Evolutionary conservation across 2,888 invertebrate species (phyloP).

Genomic region (Chorisops tibialis): DNA sequence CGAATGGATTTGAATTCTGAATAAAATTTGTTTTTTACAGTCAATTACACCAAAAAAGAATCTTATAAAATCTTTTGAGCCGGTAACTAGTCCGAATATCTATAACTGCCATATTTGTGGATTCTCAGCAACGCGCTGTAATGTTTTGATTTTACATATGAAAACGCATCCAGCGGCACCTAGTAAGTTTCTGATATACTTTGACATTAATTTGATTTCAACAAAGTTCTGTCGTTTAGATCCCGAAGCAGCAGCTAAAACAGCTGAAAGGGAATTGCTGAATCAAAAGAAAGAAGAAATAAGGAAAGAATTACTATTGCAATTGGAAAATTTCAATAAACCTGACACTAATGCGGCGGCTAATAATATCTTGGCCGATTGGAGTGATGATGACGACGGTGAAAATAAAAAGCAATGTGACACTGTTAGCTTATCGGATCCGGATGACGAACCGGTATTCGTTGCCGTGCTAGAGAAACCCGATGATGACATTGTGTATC

Average conservation of each 20-base stretch:
- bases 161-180: constrained; percentile 57
- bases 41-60: not conserved
- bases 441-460: too few relatives aligned
- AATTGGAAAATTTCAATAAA: constrained; percentile 44
- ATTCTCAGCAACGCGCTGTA: constrained; percentile 66
- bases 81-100: constrained; percentile 40
- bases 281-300: not conserved
- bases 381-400: constrained; percentile 65
- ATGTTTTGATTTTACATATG: constrained; percentile 70
- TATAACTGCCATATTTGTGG: constrained; percentile 64
- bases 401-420: constrained; percentile 24
- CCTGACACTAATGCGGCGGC: too few relatives aligned
- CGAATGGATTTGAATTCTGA: not conserved
- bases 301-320: constrained; percentile 9
- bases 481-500: not conserved
- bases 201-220: too few relatives aligned
- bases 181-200: constrained; percentile 42
- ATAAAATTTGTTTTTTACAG: constrained; percentile 3
- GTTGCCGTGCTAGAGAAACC: not conserved
- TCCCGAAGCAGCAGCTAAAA: too few relatives aligned
- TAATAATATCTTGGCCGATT: constrained; percentile 73
- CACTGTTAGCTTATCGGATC: too few relatives aligned
- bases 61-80: not conserved
- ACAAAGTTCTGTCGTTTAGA: too few relatives aligned
- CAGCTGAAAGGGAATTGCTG: too few relatives aligned